Conservation (phyloP, 2,797 vertebrate species). For the Neosalanx taihuensis region DNA sequence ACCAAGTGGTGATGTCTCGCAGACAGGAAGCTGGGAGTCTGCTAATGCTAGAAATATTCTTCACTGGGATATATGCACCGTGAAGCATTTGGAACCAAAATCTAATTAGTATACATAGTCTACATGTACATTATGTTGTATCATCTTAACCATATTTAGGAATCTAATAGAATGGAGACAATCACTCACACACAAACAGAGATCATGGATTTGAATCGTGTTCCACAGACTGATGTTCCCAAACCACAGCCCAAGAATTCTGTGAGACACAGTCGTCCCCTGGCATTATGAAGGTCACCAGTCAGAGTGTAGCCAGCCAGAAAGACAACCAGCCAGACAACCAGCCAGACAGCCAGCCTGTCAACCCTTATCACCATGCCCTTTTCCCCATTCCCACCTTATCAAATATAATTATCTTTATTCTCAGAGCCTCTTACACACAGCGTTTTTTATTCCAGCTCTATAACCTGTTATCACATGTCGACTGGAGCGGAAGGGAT, state of each 20-base stretch:
- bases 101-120: background rate
- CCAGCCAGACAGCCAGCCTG: background rate
- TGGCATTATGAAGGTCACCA: background rate
- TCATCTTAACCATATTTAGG: too few species aligned
- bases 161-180: too few species aligned
- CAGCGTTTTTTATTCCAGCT: constrained; percentile 18
- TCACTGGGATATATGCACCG: background rate
- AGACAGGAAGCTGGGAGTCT: constrained; percentile 54
- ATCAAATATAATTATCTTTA: constrained; percentile 71
- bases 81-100: background rate
- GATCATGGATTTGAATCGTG: too few species aligned
- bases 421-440: constrained; percentile 38
- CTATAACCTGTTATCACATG: constrained; percentile 59
- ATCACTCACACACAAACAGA: too few species aligned
- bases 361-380: background rate
- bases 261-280: background rate
- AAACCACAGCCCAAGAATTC: background rate
- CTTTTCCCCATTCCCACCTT: constrained; percentile 37
- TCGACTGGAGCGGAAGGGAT: constrained; percentile 44
- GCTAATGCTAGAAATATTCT: background rate
- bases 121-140: background rate
- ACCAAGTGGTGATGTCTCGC: constrained; percentile 40
- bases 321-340: background rate
- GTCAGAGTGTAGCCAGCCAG: background rate
- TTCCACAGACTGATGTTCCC: too few species aligned